Evolutionary conservation across 2,113 vertebrate species (phyloP).

Genomic region (Alethe diademata): DNA sequence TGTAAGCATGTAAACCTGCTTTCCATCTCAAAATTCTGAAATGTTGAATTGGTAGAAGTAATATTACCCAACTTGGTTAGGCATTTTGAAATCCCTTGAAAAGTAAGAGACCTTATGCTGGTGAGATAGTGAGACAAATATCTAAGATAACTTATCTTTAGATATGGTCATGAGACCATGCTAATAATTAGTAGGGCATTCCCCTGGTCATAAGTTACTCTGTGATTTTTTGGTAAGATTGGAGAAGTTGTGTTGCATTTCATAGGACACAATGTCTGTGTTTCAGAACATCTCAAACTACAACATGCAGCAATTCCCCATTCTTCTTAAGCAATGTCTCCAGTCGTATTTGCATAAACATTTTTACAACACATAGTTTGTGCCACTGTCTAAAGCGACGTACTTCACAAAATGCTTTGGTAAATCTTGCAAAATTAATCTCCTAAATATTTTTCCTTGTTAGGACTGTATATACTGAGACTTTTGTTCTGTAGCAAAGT

Average conservation of each 20-base stretch:
- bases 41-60: not conserved
- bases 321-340: not conserved
- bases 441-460: not conserved
- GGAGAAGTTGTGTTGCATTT: not conserved
- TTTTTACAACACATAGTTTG: not conserved
- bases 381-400: not conserved
- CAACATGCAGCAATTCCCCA: not conserved
- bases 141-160: constrained; percentile 12
- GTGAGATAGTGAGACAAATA: not conserved
- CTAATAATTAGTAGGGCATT: not conserved
- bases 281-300: not conserved
- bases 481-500: not conserved
- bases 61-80: not conserved
- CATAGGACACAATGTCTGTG: not conserved
- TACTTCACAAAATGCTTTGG: not conserved
- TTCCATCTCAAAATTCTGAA: constrained; percentile 28
- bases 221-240: not conserved
- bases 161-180: not conserved
- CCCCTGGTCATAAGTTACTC: not conserved
- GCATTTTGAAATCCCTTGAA: constrained; percentile 46
- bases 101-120: not conserved
- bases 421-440: constrained; percentile 4
- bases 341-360: not conserved
- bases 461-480: not conserved
- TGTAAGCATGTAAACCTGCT: constrained; percentile 9